Evolutionary conservation across 2,888 invertebrate genomes (phyloP).

Genomic region (Metopia argyrocephala): DNA sequence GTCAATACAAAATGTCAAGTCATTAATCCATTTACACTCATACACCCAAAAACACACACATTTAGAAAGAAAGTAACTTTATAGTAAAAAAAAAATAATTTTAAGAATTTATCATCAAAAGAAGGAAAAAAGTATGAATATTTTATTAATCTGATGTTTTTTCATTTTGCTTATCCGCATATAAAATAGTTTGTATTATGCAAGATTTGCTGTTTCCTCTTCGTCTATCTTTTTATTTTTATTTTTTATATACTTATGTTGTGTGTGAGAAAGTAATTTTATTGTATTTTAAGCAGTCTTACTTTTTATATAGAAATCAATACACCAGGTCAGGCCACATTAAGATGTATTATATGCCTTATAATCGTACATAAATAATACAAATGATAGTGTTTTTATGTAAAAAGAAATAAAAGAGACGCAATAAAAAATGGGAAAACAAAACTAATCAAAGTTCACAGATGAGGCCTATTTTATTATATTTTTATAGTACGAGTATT

Average conservation of each 20-base stretch:
- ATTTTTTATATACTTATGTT: background rate
- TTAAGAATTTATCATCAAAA: conserved; percentile 16
- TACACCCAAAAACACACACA: no score
- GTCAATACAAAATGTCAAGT: conserved; percentile 8
- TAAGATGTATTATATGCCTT: background rate
- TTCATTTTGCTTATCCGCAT: background rate
- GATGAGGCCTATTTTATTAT: no score
- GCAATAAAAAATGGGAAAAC: background rate
- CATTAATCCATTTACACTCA: background rate
- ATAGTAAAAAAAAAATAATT: background rate
- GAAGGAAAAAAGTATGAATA: background rate
- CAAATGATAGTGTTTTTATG: background rate
- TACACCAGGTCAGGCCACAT: conserved; percentile 2
- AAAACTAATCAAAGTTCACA: no score
- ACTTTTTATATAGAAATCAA: background rate
- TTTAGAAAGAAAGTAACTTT: background rate
- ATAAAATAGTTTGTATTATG: conserved; percentile 3
- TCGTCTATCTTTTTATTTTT: background rate
- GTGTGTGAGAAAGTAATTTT: conserved; percentile 1
- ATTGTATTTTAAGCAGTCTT: background rate
- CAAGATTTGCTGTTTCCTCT: background rate
- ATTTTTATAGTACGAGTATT: no score
- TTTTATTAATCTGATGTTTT: background rate
- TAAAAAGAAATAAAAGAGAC: background rate
- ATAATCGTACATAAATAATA: background rate